Evolutionary conservation across 2,113 vertebrate genomes (phyloP), one percentile per base, ranked within the genome.

Genomic region (Stercorarius parasiticus): DNA sequence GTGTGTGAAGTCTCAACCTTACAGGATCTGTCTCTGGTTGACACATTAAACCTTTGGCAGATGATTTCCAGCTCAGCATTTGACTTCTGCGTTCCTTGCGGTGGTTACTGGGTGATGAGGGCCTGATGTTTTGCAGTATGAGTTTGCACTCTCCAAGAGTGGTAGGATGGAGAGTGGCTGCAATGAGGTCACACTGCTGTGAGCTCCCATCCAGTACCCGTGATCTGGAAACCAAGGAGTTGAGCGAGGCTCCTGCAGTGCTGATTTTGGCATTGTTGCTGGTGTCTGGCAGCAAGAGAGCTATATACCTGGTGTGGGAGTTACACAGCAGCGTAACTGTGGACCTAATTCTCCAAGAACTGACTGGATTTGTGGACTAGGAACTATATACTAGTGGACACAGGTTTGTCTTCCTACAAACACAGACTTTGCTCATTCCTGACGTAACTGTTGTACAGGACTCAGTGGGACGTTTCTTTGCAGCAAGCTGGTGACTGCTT

Each of bases 401-500:
- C 42, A 32, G 77, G 34, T 87, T 85, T 72, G 58, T 20, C 47
- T 82, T 80, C n/a, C 50, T 65, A 6, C 69, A 78, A 10, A 52
- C 13, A 19, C 0, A 26, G 38, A 29, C 36, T 70, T 80, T 25
- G 20, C 29, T 74, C 21, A 3, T 82, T 77, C n/a, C 62, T 93
- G 25, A 9, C 1, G 0, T 69, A 26, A 49, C n/a, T 50, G 84
- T 30, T 2, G 0, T 43, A n/a, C 6, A 1, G 40, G 52, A n/a
- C 27, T 52, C 61, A 34, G 1, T 5, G 40, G 71, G 49, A 66
- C 7, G 2, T 45, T 87, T 90, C 74, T 82, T 80, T 76, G 52
- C 78, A 88, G 91, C 70, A 70, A 58, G 66, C 13, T 85, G 74
- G 70, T 38, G n/a, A 69, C 70, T 53, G 36, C 70, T 50, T 82